Evolutionary conservation across 2,888 invertebrate species (phyloP), one percentile per base, ranked within the genome.

Genomic region (Cerastis rubricosa): DNA sequence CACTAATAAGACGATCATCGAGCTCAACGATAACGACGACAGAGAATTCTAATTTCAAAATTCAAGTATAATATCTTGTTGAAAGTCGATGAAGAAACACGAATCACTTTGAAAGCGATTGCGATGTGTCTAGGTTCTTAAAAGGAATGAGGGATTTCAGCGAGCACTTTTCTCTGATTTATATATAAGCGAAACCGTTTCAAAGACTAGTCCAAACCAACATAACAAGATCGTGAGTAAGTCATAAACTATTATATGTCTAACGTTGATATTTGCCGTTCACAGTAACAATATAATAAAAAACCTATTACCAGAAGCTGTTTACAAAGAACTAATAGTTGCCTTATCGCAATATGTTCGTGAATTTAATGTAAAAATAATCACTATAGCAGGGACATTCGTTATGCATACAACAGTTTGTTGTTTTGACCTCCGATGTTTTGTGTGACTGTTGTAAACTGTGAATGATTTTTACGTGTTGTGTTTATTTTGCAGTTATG

Each of bases 291-390:
- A 66, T 40, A 75, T 43, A 64, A 72, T 82, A 75, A 76, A 81
- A 83, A 73, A 57, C 67, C 12, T 61, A 74, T 78, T 81, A 69
- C 43, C 22, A 72, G 65, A 71, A 78, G 69, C 59, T 57, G 68
- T 67, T 71, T 71, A 61, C 61, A 70, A 64, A 76, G 49, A 61
- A 65, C 40, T 74, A 72, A 83, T 80, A 47, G 40, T 12, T 22
- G 49, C n/a, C 1, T 79, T 79, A 79, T 77, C 72, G 43, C 70
- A 74, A 83, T 83, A n/a, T 78, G 45, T 71, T 78, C 69, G 71
- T 69, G 22, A 61, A 57, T 73, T 54, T 80, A 74, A 83, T 83
- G 78, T 76, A 59, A 77, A 74, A 81, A 85, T 87, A 79, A 86
- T 80, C 69, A 74, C 64, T 43, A 65, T 22, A 40, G 12, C 35